Base-by-base conservation (phyloP, 2,888 invertebrate genomes). In the Epinotia brunnichana region DNA sequence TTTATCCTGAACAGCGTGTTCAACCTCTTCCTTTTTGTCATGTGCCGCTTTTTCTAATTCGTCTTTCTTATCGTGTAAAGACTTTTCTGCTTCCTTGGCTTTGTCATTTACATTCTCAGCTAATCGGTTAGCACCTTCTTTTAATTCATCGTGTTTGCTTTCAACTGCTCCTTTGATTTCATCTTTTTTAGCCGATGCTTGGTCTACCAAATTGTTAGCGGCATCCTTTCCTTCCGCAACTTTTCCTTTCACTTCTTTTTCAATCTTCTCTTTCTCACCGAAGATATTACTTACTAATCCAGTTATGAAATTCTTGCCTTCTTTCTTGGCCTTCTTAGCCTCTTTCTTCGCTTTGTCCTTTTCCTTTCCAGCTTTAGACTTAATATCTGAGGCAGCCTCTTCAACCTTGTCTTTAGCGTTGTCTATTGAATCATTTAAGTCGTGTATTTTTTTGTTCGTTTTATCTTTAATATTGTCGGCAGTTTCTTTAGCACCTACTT, bases 231-330 rank as follows among this genome's bases (percentile, higher is more conserved):
- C 85, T 79, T 92, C 90, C 24, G 85, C 77, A 29, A 89, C 81
- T 80, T 91, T 92, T 13, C 78, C 83, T 78, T 90, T 91, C 0
- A 91, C 81, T 74, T 90, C 91, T 72, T 87, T 87, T 80, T 93
- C 92, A 7, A 91, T 77, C 80, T 92, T 92, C 21, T 93, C 93
- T 78, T 92, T 93, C 69, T 91, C 91, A 9, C 92, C 91, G 69
- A 91, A 91, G 48, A 93, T 90, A 70, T 91, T 92, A 5, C 90
- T 88, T 2, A 92, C 91, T 53, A 93, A 78, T 19, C 93, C 92
- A 11, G 91, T 87, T 53, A 93, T 88, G 77, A 93, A 93, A 76
- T 84, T 88, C 74, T 93, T 92, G 3, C 92, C 88, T 82, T 92
- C 90, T 77, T 92, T 92, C 17, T 89, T 85, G 73, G 92, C 92